Evolutionary conservation across 2,797 vertebrate species (phyloP).

Genomic region (Centropyge bicolor): DNA sequence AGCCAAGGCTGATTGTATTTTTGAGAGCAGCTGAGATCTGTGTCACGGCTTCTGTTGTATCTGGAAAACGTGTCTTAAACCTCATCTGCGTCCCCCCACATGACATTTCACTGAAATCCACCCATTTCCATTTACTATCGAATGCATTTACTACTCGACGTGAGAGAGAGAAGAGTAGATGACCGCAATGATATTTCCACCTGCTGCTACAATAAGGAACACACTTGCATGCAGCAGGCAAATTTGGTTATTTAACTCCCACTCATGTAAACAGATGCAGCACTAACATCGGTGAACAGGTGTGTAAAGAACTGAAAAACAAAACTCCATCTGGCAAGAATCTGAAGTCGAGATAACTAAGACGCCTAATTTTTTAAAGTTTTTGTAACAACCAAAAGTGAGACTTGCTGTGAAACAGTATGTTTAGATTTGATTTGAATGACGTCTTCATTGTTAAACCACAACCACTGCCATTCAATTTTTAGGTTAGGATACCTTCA

Average conservation of each 20-base stretch:
- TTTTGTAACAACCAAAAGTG: constrained; percentile 29
- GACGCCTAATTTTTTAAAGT: constrained; percentile 48
- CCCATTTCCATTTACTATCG: background rate
- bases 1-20: constrained; percentile 12
- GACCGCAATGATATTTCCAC: constrained; percentile 14
- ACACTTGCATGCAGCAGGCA: constrained; percentile 25
- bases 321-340: constrained; percentile 17
- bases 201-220: constrained; percentile 36
- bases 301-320: constrained; percentile 42
- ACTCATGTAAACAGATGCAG: constrained; percentile 59
- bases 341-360: background rate
- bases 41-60: constrained; percentile 4
- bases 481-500: too few species aligned
- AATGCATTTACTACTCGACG: background rate
- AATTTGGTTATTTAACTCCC: constrained; percentile 53
- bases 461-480: too few species aligned
- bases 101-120: constrained; percentile 28
- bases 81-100: background rate
- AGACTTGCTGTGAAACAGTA: background rate
- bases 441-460: too few species aligned
- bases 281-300: constrained; percentile 51
- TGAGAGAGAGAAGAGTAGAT: constrained; percentile 5
- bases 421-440: constrained; percentile 10
- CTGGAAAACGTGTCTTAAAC: constrained; percentile 20
- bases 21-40: constrained; percentile 17